These are phyloP conservation scores for Tragelaphus buxtoni DNA, from an alignment of 2,113 vertebrate genomes.

Conservation along the genomic window DNA sequence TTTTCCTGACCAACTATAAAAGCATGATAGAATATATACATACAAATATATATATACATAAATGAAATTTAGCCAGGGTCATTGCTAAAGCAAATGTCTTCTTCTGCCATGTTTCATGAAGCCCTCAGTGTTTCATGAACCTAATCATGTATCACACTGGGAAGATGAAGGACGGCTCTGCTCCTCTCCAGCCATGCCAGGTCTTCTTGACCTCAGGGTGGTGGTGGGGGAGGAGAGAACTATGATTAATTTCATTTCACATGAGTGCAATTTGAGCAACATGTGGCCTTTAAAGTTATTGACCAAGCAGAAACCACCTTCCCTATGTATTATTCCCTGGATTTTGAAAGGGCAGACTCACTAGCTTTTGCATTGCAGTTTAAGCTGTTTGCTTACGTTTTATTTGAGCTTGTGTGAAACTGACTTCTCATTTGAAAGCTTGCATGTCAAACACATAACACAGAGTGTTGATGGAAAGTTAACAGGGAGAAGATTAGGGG, in stretches of 20 bases:
- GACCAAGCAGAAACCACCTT: neutral
- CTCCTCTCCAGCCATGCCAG: neutral
- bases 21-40: neutral
- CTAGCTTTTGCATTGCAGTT: neutral
- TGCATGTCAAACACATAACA: rapidly evolving
- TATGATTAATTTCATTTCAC: neutral
- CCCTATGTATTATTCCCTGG: neutral
- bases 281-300: neutral
- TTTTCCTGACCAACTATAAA: neutral
- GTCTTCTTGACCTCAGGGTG: neutral
- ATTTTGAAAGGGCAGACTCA: neutral
- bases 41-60: neutral
- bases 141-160: neutral
- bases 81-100: constrained; percentile 7
- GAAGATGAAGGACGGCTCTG: neutral
- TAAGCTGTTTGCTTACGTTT: neutral
- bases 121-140: neutral
- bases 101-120: neutral
- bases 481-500: neutral
- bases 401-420: neutral
- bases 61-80: neutral
- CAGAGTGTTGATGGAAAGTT: neutral
- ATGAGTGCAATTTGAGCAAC: neutral
- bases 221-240: neutral
- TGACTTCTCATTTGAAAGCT: neutral